Evolutionary conservation across 2,888 invertebrate species (phyloP), one percentile per base, ranked within the genome.

Genomic region (Mythimna albipuncta): DNA sequence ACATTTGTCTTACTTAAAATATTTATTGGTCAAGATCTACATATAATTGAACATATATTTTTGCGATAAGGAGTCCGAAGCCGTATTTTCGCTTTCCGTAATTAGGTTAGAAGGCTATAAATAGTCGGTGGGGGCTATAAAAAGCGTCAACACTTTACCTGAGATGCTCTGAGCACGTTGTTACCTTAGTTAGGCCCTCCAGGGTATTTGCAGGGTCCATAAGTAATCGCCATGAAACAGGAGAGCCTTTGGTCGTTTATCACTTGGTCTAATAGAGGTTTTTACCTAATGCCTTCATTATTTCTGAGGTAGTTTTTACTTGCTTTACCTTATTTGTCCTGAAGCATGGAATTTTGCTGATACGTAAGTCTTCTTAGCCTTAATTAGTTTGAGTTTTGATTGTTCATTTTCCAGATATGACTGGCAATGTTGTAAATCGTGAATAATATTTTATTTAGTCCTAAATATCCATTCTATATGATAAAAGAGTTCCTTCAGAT

Each of bases 261-360:
- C 92, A 93, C 91, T 81, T 83, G 81, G 77, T 72, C 87, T 90
- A 92, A 92, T 91, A 91, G 91, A 90, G 87, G 91, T 91, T 92
- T 92, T 92, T 91, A 88, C 88, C 86, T 87, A 89, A 90, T 89
- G 84, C 87, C 81, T 86, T 85, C 87, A 89, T 92, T 92, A 90
- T 92, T 91, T 92, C 85, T 77, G 69, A 86, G 85, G 87, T 83
- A 82, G 82, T 91, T 92, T 91, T 90, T 91, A 87, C 79, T 75
- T 77, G 81, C 47, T 35, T 62, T 73, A 21, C 35, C 85, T 84
- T 89, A 89, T 90, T 86, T 32, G 87, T 87, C 87, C 82, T 79
- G 82, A 65, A 80, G 84, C 21, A 69, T 58, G 77, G 79, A 83
- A 85, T 86, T 82, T 65, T 67, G n/a, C 47, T 70, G 41, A 73